These are phyloP conservation scores for Tetropium fuscum DNA, from an alignment of 2,888 invertebrate species.

Conservation along the genomic window DNA sequence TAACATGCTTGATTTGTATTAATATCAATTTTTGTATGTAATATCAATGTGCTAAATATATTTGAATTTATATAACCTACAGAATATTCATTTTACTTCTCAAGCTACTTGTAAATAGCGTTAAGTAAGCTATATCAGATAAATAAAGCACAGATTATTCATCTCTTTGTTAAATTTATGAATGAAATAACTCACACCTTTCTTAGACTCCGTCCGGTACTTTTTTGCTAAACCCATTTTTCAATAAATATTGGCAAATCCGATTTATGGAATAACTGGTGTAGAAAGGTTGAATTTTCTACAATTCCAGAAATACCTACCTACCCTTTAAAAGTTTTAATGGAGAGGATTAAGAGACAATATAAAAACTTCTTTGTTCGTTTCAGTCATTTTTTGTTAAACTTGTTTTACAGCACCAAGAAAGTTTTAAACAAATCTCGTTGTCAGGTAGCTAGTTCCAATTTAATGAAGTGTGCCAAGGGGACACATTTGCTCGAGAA, in stretches of 20 bases:
- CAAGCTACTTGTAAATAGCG: no score
- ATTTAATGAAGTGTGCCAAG: neutral
- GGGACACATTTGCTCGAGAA: neutral
- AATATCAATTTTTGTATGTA: no score
- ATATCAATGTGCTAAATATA: no score
- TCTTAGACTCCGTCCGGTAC: neutral
- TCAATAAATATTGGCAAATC: constrained; percentile 30
- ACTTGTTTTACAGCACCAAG: neutral
- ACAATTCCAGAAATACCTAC: constrained; percentile 21
- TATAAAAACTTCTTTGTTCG: constrained; percentile 26
- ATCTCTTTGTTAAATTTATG: neutral
- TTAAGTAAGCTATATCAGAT: no score
- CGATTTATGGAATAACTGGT: constrained; percentile 34
- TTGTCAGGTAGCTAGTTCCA: constrained; percentile 16
- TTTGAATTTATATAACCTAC: no score
- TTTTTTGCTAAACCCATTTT: constrained; percentile 13
- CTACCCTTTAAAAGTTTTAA: constrained; percentile 29
- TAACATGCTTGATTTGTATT: no score
- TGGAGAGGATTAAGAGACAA: constrained; percentile 28
- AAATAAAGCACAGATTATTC: no score
- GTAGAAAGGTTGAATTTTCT: constrained; percentile 37
- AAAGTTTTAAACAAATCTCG: neutral
- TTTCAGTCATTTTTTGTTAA: constrained; percentile 17
- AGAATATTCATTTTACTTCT: no score
- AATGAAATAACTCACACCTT: neutral